Base-by-base conservation (phyloP, 1,140 invertebrate species). In the Planococcus citri region DNA sequence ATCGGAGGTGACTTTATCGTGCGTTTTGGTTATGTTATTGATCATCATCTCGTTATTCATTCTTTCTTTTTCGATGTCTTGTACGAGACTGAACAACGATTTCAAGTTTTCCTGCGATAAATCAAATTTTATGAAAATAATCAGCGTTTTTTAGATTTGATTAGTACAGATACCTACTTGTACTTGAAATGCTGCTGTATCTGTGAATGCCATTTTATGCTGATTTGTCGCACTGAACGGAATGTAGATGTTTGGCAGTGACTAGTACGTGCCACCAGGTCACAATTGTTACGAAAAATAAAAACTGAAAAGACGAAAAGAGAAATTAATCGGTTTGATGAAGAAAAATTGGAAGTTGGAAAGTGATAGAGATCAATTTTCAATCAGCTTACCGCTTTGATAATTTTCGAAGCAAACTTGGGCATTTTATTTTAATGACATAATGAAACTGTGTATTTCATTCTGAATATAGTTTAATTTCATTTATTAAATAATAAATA, bases 1-100 rank as follows among this genome's bases (percentile, higher is more conserved):
- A 74, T 89, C 86, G 37, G 83, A 81, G 38, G 83, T 83, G 71
- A 87, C 82, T 76, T 84, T 83, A 76, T 92, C 91, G 75, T 93
- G 89, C 10, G 88, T 86, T 77, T 91, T 88, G 17, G 86, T 79
- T 71, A 95, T 86, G 71, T 87, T 86, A 29, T 86, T 86, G 68
- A 94, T 83, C 71, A 89, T 91, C 38, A 86, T 84, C 74, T 94
- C 91, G 73, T 87, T 90, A 51, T 86, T 81, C 33, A 81, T 81
- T 58, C 91, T 82, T 73, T 92, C 89, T 72, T 85, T 84, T 78
- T 95, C 87, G 73, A 94, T 87, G 69, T 94, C 87, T 64, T 64
- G 60, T 25, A 64, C 25, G 21, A 64, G 25, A 64, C 25, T 20
- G 60, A 17, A 64, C 10, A 64, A 27, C 6, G 60, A 24, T 64